Conservation (phyloP, 2,113 vertebrate species). For the Labrus mixtus region DNA sequence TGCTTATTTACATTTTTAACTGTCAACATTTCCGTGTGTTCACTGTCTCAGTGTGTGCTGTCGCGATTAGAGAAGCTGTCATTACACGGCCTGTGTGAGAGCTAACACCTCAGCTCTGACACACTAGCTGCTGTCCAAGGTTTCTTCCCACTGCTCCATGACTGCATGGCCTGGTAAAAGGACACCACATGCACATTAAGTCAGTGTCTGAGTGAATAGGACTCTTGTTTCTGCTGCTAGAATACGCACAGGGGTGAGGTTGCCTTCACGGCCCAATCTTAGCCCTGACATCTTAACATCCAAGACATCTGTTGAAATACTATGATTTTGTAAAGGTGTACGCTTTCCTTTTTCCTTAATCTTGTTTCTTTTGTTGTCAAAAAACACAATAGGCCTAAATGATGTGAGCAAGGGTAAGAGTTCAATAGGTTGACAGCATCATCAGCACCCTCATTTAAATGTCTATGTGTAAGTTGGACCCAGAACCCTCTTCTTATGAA, state of each 20-base stretch:
- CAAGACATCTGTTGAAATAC: not conserved
- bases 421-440: too few relatives aligned
- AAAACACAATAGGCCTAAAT: too few relatives aligned
- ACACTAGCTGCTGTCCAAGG: conserved; percentile 18
- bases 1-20: not conserved
- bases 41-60: not conserved
- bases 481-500: too few relatives aligned
- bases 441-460: too few relatives aligned
- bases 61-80: not conserved
- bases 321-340: not conserved
- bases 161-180: conserved; percentile 35
- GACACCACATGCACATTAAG: conserved; percentile 39
- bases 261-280: conserved; percentile 4
- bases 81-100: not conserved
- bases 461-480: too few relatives aligned
- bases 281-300: not conserved
- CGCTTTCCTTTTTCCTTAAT: not conserved
- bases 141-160: conserved; percentile 12
- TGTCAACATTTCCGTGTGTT: not conserved
- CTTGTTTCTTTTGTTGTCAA: too few relatives aligned
- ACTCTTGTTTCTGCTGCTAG: conserved; percentile 55
- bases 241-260: conserved; percentile 7
- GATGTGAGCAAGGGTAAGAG: too few relatives aligned
- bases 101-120: conserved; percentile 12
- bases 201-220: conserved; percentile 20